A percentile compares a stretch with the other conserved stretches of the same genome.
Conservation (phyloP, 2,797 vertebrate genomes). For the Enteromius treurensis region DNA sequence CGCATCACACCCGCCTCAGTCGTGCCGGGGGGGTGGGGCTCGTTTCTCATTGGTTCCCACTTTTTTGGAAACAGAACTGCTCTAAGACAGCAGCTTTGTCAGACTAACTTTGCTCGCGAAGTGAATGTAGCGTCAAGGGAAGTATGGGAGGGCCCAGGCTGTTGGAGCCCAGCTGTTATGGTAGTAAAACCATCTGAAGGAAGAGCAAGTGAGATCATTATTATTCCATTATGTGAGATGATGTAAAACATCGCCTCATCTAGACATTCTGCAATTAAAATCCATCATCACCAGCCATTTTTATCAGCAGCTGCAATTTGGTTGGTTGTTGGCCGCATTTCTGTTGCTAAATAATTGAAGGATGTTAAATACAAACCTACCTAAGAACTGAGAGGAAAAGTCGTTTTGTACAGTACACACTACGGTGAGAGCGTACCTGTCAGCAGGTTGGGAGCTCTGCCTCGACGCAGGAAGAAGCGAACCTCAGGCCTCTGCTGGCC, state of each 20-base stretch:
- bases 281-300: neutral
- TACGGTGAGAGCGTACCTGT: slow-evolving; percentile 73
- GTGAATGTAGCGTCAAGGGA: no score
- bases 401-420: neutral
- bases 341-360: no score
- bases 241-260: no score
- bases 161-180: no score
- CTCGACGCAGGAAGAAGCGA: slow-evolving; percentile 93
- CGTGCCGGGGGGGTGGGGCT: no score
- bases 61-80: no score
- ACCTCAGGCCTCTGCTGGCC: slow-evolving; percentile 88
- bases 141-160: neutral
- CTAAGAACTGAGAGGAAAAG: neutral
- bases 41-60: no score
- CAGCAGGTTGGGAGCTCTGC: slow-evolving; percentile 81
- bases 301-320: neutral
- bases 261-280: neutral
- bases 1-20: no score
- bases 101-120: no score
- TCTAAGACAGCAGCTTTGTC: no score
- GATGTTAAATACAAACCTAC: neutral
- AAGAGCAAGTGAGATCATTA: neutral
- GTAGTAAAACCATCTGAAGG: neutral
- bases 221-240: no score
- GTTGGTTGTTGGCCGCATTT: no score